Percentiles rank a stretch among this genome's conserved stretches.
Conservation (phyloP, 2,888 invertebrate genomes). For the Gastrophysa polygoni region DNA sequence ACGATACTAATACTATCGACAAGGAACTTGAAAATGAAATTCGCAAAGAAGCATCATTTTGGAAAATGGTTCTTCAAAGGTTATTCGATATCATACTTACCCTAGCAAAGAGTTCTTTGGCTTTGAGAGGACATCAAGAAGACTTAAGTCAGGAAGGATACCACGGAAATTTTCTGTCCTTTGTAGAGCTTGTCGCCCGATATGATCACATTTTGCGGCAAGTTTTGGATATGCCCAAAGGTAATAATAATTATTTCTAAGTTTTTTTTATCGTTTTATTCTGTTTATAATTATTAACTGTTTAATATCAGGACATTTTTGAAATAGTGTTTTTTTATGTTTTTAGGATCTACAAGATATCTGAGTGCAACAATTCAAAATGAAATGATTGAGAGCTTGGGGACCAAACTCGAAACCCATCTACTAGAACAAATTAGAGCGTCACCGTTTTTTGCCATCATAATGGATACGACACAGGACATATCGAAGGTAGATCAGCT, state of each 20-base stretch:
- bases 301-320: constrained; percentile 19
- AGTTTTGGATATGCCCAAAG: constrained; percentile 39
- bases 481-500: constrained; percentile 47
- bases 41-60: constrained; percentile 29
- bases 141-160: constrained; percentile 13
- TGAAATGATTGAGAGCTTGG: constrained; percentile 31
- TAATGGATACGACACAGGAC: constrained; percentile 42
- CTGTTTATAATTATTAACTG: constrained; percentile 10
- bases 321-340: constrained; percentile 15
- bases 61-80: constrained; percentile 29
- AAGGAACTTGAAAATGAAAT: constrained; percentile 28
- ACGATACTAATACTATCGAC: constrained; percentile 27
- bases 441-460: constrained; percentile 37
- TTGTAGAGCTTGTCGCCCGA: constrained; percentile 38
- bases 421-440: constrained; percentile 29
- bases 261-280: not conserved
- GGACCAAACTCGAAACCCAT: constrained; percentile 19
- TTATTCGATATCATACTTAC: constrained; percentile 30
- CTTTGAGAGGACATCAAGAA: constrained; percentile 32
- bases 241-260: constrained; percentile 38
- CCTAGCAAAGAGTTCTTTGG: constrained; percentile 29
- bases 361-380: constrained; percentile 36
- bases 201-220: constrained; percentile 41
- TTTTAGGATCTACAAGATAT: constrained; percentile 18
- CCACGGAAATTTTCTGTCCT: constrained; percentile 41